Conservation (phyloP, 2,797 vertebrate genomes). For the Momotus momota region DNA sequence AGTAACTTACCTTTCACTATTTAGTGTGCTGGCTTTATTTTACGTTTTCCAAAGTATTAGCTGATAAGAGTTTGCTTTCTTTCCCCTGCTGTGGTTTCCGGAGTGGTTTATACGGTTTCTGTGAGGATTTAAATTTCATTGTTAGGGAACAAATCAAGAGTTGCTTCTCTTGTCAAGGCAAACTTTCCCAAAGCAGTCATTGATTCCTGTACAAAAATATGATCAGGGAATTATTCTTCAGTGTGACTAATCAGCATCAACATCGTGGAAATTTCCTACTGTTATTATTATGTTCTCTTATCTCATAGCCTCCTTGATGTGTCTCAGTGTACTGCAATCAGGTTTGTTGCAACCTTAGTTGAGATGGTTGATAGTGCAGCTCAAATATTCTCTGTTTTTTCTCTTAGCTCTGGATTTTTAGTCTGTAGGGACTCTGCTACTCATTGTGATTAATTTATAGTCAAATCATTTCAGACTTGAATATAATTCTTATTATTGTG, state of each 20-base stretch:
- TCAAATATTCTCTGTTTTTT: background rate
- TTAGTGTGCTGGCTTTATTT: background rate
- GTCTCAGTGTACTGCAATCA: background rate
- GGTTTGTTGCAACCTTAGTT: background rate
- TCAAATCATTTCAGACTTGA: background rate
- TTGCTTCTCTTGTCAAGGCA: background rate
- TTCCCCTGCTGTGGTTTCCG: background rate
- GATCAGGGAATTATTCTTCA: background rate
- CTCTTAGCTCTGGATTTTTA: background rate
- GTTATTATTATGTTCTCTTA: background rate
- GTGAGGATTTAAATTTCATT: background rate
- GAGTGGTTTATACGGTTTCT: background rate
- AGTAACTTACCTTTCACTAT: background rate
- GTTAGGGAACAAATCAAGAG: background rate
- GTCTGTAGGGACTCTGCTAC: background rate
- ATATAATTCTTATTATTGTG: background rate
- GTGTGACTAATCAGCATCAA: accelerated
- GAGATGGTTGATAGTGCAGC: background rate
- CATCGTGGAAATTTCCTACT: background rate
- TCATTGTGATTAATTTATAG: background rate
- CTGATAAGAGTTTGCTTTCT: background rate
- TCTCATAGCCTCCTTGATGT: background rate
- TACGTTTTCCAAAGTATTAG: background rate
- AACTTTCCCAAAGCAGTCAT: background rate
- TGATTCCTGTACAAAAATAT: background rate